Percentiles rank a stretch among this genome's conserved stretches.
These are phyloP conservation scores for Ptyas mucosa DNA, from an alignment of 2,113 vertebrate genomes.

Conservation along the genomic window DNA sequence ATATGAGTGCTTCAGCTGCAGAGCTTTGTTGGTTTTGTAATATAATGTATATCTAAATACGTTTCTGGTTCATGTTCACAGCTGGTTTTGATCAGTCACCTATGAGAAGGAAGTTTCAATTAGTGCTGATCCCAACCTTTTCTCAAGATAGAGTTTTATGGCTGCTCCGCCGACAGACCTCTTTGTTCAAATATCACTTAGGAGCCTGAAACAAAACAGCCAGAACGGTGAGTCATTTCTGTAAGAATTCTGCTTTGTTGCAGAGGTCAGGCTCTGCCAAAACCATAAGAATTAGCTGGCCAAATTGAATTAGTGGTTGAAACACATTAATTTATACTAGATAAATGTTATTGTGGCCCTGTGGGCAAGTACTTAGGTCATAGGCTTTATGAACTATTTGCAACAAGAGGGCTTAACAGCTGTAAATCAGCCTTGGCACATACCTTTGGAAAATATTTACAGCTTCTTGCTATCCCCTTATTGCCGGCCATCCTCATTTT, in stretches of 20 bases:
- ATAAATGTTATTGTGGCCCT: slow-evolving; percentile 77
- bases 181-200: slow-evolving; percentile 54
- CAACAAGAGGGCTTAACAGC: slow-evolving; percentile 54
- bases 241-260: slow-evolving; percentile 53
- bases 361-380: slow-evolving; percentile 69
- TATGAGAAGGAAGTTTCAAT: slow-evolving; percentile 75
- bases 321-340: slow-evolving; percentile 75
- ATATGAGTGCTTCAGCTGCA: slow-evolving; percentile 14
- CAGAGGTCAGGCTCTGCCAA: slow-evolving; percentile 62
- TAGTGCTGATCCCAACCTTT: slow-evolving; percentile 61
- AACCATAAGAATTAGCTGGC: slow-evolving; percentile 67
- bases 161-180: slow-evolving; percentile 48
- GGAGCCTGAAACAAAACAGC: slow-evolving; percentile 36
- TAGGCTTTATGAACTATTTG: slow-evolving; percentile 70
- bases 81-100: slow-evolving; percentile 70
- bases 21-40: slow-evolving; percentile 52
- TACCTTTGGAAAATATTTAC: slow-evolving; percentile 34
- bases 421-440: slow-evolving; percentile 53
- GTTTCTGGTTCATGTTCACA: slow-evolving; percentile 62
- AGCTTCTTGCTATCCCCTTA: not conserved
- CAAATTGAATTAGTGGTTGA: slow-evolving; percentile 73
- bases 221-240: slow-evolving; percentile 62
- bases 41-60: slow-evolving; percentile 51
- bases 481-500: slow-evolving; percentile 4
- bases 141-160: slow-evolving; percentile 64